These are phyloP conservation scores for Pandion haliaetus DNA, from an alignment of 2,113 vertebrate genomes.

Conservation along the genomic window DNA sequence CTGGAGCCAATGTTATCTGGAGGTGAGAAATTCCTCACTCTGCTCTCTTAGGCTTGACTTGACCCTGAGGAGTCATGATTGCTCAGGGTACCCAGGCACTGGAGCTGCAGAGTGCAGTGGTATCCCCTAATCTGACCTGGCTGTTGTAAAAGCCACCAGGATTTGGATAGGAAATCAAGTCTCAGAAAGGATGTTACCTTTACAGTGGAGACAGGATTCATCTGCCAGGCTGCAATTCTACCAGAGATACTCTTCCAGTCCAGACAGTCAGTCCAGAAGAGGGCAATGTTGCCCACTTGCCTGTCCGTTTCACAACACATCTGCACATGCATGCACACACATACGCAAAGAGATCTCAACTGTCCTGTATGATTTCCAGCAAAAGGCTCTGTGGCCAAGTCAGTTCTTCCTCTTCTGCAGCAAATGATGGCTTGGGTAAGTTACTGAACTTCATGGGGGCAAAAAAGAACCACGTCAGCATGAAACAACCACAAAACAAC, in stretches of 20 bases:
- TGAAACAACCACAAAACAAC: not conserved
- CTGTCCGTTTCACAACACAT: not conserved
- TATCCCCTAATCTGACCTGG: not conserved
- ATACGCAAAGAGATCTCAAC: not conserved
- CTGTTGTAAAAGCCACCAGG: not conserved
- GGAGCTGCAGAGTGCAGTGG: not conserved
- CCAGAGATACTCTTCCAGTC: not conserved
- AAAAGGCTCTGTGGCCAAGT: not conserved
- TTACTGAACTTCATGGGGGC: not conserved
- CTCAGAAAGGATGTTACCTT: not conserved
- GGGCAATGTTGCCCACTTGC: conserved; percentile 33
- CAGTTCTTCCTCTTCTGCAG: not conserved
- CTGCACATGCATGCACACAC: accelerated
- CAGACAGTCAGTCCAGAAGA: conserved; percentile 24
- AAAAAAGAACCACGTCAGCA: not conserved
- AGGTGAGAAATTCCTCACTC: not conserved
- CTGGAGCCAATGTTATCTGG: not conserved
- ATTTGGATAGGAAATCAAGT: not conserved
- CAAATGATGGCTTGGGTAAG: not conserved
- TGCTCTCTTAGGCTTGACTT: not conserved
- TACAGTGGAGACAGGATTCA: not conserved
- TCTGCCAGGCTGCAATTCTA: not conserved
- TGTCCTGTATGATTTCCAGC: not conserved
- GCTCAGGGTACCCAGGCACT: not conserved
- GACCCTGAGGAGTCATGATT: not conserved